Evolutionary conservation across 2,797 vertebrate species (phyloP).

Genomic region (Notolepis coatsorum): DNA sequence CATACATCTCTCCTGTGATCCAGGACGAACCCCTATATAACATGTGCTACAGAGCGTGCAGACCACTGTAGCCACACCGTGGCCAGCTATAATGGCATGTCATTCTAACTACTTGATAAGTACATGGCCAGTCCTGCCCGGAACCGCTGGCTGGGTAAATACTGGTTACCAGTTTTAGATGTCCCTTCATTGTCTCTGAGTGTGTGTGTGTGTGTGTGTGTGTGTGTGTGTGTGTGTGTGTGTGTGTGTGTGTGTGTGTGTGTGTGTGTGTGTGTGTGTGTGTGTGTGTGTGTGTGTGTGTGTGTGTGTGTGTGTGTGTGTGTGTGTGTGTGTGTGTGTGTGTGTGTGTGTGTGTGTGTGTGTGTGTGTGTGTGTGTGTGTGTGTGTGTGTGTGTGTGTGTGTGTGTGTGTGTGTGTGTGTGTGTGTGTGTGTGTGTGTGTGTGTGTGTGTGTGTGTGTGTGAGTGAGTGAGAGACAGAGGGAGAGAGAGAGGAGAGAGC

Average conservation of each 20-base stretch:
- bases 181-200: constrained; percentile 77
- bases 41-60: constrained; percentile 57
- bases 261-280: too few relatives aligned
- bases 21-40: constrained; percentile 54
- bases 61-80: constrained; percentile 63
- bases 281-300: constrained; percentile 1
- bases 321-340: too few relatives aligned
- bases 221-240: neutral
- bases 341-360: constrained; percentile 70
- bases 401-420: too few relatives aligned
- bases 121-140: constrained; percentile 69
- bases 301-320: too few relatives aligned
- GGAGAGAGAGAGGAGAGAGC: too few relatives aligned
- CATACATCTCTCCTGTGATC: constrained; percentile 35
- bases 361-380: constrained; percentile 61
- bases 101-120: constrained; percentile 82
- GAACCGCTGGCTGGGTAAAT: constrained; percentile 78
- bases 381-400: neutral
- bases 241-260: too few relatives aligned
- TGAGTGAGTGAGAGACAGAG: too few relatives aligned
- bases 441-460: neutral
- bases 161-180: constrained; percentile 81
- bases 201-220: constrained; percentile 59
- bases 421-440: too few relatives aligned
- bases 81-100: constrained; percentile 75